Conservation (phyloP, 2,113 vertebrate genomes). For the Nycticryphes semicollaris region DNA sequence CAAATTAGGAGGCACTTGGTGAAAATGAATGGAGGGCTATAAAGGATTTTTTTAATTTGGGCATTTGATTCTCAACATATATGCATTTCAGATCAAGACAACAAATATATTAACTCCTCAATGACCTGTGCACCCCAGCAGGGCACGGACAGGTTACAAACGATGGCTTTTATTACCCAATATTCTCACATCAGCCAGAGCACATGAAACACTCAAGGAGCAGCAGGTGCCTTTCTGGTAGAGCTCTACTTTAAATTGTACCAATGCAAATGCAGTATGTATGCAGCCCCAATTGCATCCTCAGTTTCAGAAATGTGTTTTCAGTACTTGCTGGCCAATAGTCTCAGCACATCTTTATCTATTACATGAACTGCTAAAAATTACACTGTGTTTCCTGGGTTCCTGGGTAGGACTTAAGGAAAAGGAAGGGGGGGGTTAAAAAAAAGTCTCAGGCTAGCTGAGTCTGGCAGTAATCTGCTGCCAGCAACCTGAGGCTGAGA, state of each 20-base stretch:
- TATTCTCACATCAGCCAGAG: fast-evolving
- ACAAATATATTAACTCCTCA: neutral
- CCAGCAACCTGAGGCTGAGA: neutral
- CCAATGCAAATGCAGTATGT: neutral
- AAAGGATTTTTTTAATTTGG: neutral
- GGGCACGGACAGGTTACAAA: neutral
- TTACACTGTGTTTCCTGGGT: fast-evolving
- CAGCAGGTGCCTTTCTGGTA: neutral
- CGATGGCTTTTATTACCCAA: neutral
- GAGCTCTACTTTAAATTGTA: neutral
- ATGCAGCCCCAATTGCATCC: neutral
- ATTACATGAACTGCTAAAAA: neutral
- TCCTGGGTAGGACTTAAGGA: neutral
- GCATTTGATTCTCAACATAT: neutral
- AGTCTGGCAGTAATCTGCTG: neutral
- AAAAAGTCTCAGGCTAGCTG: neutral
- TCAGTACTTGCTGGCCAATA: neutral
- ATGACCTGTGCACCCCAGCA: neutral
- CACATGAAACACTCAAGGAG: neutral
- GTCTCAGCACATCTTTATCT: neutral
- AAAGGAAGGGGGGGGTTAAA: neutral
- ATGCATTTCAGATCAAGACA: neutral
- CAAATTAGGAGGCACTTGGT: neutral
- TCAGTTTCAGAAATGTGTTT: neutral
- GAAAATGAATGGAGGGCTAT: neutral